These are phyloP conservation scores for Meriones psammophilus DNA, from an alignment of 2,797 vertebrate genomes.

Conservation along the genomic window DNA sequence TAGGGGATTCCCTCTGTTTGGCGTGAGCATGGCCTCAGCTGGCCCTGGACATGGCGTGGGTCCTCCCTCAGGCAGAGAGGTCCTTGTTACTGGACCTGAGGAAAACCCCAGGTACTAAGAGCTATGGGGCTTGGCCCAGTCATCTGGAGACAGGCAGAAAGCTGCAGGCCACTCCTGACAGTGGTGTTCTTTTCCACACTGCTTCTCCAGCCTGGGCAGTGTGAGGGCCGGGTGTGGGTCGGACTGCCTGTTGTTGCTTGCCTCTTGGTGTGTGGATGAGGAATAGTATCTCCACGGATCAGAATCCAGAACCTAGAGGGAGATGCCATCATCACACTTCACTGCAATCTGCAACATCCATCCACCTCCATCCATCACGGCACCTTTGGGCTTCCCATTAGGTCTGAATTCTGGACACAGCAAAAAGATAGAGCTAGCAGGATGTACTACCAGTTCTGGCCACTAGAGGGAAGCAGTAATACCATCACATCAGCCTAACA, in stretches of 20 bases:
- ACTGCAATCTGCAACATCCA: accelerated
- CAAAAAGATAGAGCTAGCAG: neutral
- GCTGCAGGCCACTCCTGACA: neutral
- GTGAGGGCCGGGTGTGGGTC: neutral
- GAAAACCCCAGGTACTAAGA: neutral
- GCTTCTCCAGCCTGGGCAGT: neutral
- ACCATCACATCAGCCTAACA: neutral
- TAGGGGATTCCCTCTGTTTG: neutral
- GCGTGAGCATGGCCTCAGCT: neutral
- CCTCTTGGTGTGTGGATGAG: neutral
- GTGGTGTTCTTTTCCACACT: neutral
- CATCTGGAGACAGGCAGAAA: neutral
- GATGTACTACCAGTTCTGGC: constrained; percentile 69
- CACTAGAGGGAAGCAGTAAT: constrained; percentile 85
- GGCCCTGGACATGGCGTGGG: neutral
- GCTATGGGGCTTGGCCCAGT: neutral
- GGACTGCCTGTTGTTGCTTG: constrained; percentile 39
- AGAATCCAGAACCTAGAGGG: neutral
- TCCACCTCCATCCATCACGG: neutral
- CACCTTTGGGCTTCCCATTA: accelerated
- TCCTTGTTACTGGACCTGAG: neutral
- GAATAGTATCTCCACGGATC: neutral
- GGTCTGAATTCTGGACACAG: neutral
- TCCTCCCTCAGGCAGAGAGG: neutral
- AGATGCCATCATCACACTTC: neutral